phyloP scores from a whole-genome alignment of 2,113 vertebrate species.

The Acinonyx jubatus region DNA sequence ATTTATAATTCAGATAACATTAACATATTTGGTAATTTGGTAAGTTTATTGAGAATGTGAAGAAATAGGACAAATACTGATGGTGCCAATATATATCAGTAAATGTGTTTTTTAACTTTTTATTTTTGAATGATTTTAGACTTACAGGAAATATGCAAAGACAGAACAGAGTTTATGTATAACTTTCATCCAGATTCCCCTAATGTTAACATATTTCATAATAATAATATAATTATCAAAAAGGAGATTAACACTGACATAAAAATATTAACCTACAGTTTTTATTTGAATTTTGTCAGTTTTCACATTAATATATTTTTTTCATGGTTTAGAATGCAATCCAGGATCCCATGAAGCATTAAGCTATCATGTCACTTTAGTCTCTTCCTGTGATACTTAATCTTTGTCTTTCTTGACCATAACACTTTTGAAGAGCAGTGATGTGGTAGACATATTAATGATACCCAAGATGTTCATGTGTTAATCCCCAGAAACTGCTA shows the following conservation, averaged over 20 bases:
- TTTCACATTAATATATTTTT: neutral
- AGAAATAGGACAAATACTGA: neutral
- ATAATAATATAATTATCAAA: neutral
- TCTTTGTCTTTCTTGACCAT: neutral
- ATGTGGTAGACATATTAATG: neutral
- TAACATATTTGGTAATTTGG: neutral
- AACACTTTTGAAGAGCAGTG: slow-evolving; percentile 18
- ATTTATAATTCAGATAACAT: neutral
- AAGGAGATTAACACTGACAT: neutral
- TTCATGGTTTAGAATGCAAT: neutral
- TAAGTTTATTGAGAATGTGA: slow-evolving; percentile 8
- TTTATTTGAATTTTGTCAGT: neutral
- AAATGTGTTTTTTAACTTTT: neutral
- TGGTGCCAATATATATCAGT: neutral
- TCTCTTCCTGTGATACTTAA: neutral
- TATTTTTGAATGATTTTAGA: neutral
- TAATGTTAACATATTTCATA: neutral
- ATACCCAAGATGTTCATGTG: neutral
- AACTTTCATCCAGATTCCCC: neutral
- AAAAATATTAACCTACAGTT: neutral
- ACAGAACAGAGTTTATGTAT: neutral
- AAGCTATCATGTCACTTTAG: neutral
- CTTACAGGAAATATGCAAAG: neutral
- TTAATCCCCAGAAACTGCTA: neutral
- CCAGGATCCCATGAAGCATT: neutral